Evolutionary conservation across 2,113 vertebrate genomes (phyloP).

Genomic region (Aplodontia rufa): DNA sequence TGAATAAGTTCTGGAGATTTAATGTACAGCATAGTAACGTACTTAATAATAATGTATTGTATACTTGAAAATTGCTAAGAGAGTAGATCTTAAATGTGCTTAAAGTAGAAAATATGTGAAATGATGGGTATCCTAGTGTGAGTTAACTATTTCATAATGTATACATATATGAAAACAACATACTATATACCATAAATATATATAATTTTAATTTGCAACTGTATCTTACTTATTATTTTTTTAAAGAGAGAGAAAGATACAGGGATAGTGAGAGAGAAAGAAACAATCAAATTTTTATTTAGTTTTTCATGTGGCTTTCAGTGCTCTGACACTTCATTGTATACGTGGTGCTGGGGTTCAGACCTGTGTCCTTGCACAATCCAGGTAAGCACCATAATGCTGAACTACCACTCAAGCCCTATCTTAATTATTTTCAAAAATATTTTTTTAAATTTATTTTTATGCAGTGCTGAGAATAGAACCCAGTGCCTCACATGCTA

Average conservation of each 20-base stretch:
- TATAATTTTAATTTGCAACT: not conserved
- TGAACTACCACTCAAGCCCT: no score
- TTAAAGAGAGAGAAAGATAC: not conserved
- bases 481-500: no score
- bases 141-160: not conserved
- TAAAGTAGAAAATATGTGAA: not conserved
- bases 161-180: not conserved
- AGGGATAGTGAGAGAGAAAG: no score
- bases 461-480: no score
- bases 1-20: not conserved
- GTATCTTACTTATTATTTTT: not conserved
- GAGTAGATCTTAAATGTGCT: not conserved
- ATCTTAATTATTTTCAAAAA: no score
- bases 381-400: no score
- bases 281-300: no score
- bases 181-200: not conserved
- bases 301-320: no score
- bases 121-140: not conserved
- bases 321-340: no score
- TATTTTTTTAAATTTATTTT: no score
- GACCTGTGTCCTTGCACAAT: no score
- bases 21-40: not conserved
- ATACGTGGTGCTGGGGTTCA: no score
- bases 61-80: not conserved
- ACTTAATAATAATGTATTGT: not conserved